A percentile compares a stretch with the other conserved stretches of the same genome.
These are phyloP conservation scores for Nymphalis io DNA, from an alignment of 1,140 invertebrate species.

Conservation along the genomic window DNA sequence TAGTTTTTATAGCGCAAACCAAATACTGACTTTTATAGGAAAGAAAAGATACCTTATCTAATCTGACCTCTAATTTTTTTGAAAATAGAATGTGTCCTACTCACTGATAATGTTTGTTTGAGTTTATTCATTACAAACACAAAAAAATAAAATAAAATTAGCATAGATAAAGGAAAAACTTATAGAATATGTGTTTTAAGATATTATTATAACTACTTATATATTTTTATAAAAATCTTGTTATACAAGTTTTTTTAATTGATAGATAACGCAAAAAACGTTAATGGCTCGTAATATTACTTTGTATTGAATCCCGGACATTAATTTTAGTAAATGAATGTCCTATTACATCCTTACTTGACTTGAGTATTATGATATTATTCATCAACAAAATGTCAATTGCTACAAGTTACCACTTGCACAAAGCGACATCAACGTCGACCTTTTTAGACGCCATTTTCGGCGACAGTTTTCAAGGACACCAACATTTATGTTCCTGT, in stretches of 20 bases:
- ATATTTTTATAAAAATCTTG: too few relatives aligned
- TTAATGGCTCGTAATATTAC: neutral
- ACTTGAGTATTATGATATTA: constrained; percentile 17
- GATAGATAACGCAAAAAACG: neutral
- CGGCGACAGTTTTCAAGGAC: constrained; percentile 60
- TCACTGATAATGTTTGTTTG: too few relatives aligned
- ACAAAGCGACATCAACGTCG: constrained; percentile 40
- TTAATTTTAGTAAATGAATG: constrained; percentile 15
- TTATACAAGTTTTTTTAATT: neutral
- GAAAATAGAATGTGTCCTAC: too few relatives aligned
- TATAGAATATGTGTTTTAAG: too few relatives aligned
- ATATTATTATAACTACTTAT: too few relatives aligned
- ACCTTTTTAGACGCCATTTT: constrained; percentile 59
- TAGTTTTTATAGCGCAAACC: too few relatives aligned
- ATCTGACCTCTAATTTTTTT: too few relatives aligned
- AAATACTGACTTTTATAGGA: too few relatives aligned
- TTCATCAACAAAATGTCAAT: constrained; percentile 50
- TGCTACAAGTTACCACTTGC: constrained; percentile 37
- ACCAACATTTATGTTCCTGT: constrained; percentile 51
- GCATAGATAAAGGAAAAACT: too few relatives aligned
- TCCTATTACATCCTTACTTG: constrained; percentile 20
- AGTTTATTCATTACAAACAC: too few relatives aligned
- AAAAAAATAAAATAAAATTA: too few relatives aligned
- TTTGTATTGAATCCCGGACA: constrained; percentile 9
- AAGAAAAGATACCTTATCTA: too few relatives aligned